These are phyloP conservation scores for Cryptomyrus ogoouensis DNA, from an alignment of 2,113 vertebrate species.

Conservation along the genomic window DNA sequence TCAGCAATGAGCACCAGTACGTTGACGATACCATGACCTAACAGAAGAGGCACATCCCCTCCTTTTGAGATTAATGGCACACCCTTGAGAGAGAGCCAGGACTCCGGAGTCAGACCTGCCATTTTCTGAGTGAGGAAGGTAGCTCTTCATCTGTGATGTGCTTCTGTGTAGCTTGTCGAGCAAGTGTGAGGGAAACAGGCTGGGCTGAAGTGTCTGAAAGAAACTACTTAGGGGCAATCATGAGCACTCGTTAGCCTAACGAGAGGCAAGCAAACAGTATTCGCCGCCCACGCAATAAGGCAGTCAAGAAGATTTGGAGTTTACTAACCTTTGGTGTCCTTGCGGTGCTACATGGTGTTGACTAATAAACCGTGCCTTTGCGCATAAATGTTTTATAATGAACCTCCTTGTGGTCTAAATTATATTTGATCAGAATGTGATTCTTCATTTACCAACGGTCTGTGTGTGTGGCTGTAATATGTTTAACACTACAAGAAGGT, in stretches of 20 bases:
- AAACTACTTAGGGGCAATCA: constrained; percentile 50
- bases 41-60: not conserved
- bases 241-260: constrained; percentile 46
- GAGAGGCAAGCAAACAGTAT: constrained; percentile 47
- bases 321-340: constrained; percentile 28
- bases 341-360: constrained; percentile 10
- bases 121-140: not conserved
- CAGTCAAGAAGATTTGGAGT: constrained; percentile 42
- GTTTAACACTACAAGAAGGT: not conserved
- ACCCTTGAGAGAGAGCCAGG: not conserved
- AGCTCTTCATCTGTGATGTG: not conserved
- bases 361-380: constrained; percentile 46
- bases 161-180: not conserved
- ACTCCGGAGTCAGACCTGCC: not conserved
- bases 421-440: not conserved
- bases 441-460: not conserved
- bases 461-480: not conserved
- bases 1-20: not conserved
- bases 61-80: not conserved
- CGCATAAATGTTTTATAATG: not conserved
- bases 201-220: constrained; percentile 33
- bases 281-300: constrained; percentile 35
- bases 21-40: not conserved
- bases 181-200: not conserved
- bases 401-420: not conserved